Evolutionary conservation across 2,113 vertebrate genomes (phyloP), one percentile per base, ranked within the genome.

Genomic region (Forbesichthys agassizii): DNA sequence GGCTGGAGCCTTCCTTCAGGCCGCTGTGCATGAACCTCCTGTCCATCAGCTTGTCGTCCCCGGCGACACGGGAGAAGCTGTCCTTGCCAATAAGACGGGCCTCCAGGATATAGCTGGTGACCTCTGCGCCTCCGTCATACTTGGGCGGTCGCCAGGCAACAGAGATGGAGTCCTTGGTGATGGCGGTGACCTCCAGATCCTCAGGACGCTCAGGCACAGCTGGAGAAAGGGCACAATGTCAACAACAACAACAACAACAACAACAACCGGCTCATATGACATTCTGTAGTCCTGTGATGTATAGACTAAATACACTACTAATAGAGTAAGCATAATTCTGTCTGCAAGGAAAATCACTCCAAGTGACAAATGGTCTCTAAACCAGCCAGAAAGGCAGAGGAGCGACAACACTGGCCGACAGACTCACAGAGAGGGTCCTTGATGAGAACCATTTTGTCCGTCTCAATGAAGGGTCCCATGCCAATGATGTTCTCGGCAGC

Each of bases 401-500:
- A 27, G 27, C 27, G 2, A 27, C 27, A 5, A 42, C 36, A 8
- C 36, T 42, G n/a, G 18, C 4, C 16, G 3, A 56, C 54, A 56
- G 10, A 91, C 96, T 91, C 92, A 99, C 98, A 96, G 86, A 98
- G 93, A 68, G 96, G 96, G 69, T 98, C 95, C 91, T 93, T 95
- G 82, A 99, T 96, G 66, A 96, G 74, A 75, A 97, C 90, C 81
- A 95, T 94, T 56, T 90, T 90, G 69, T 92, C 74, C 1, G 94
- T 98, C 79, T 98, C 95, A 48, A 92, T 90, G 82, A 96, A 99
- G 1, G 98, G 98, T 60, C 98, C 98, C 92, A 97, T 96, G 88
- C 98, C 98, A 59, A 99, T 97, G 67, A 96, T 96, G 87, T 99
- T 99, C 89, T 99, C 98, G 18, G 98, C 94, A 46, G 98, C 97